Evolutionary conservation across 1,140 invertebrate genomes (phyloP), one percentile per base, ranked within the genome.

Genomic region (Conopomorpha cramerella): DNA sequence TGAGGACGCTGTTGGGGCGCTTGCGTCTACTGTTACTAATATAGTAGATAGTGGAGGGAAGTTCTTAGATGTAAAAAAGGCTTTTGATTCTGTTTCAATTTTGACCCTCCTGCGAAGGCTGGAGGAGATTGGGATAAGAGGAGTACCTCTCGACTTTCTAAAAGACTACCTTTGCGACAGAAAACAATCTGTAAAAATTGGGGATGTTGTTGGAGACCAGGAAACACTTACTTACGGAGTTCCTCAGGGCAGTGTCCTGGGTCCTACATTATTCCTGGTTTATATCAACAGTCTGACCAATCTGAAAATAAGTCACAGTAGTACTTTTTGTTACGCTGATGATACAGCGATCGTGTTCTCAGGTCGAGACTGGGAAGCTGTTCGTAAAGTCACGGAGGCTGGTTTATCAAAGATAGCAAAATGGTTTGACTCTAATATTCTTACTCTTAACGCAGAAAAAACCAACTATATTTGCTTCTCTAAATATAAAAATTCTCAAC

Each of bases 1-100:
- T 1, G 37, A 50, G 12, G 43, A 51, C n/a, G 55, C 53, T 1
- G 33, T 60, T 7, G 17, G 10, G 4, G 19, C 4, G 19, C 19
- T 23, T 6, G 10, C 4, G 4, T 23, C 19, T 10, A 6, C 10
- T 23, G 19, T 23, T 6, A 23, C 19, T 6, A 4, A 23, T 6
- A 4, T 6, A 10, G 4, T 23, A 6, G 19, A 23, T 23, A 23
- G 19, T 23, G 19, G 19, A 4, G 4, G 19, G 4, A 23, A 23
- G 10, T 23, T 23, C 19, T 10, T 23, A 6, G 19, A 23, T 10
- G 4, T 23, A 10, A 23, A 23, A 23, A 23, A 23, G 10, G 19
- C 19, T 4, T 23, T 23, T 23, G 19, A 23, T 23, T 6, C 19
- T 4, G 19, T 23, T 4, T 23, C 19, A 4, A 23, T 23, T 23